A percentile compares a stretch with the other conserved stretches of the same genome.
Evolutionary conservation across 2,113 vertebrate species (phyloP).

Genomic region (Aptenodytes forsteri): DNA sequence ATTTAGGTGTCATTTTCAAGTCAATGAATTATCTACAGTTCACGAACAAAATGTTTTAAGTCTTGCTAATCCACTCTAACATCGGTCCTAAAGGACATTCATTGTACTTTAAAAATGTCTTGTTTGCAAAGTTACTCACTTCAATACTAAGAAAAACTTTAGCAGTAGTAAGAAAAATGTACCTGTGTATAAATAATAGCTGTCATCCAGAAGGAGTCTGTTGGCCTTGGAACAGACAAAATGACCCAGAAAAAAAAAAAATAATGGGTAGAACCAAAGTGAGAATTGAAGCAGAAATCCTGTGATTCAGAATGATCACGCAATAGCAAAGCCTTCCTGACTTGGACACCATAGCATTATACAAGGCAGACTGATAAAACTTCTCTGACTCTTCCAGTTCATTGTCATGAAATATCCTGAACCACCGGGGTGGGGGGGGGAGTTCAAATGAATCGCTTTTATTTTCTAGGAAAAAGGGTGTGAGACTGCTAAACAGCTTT

Average conservation of each 20-base stretch:
- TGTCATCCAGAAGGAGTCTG: constrained; percentile 76
- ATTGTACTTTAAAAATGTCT: neutral
- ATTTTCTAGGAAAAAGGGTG: neutral
- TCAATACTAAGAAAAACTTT: constrained; percentile 2
- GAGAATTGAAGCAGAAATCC: constrained; percentile 73
- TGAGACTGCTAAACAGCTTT: neutral
- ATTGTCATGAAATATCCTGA: constrained; percentile 66
- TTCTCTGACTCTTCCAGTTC: constrained; percentile 72
- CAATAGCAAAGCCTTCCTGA: constrained; percentile 79
- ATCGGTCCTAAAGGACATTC: neutral
- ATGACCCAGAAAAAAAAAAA: constrained; percentile 79
- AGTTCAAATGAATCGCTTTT: neutral
- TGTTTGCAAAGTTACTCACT: neutral
- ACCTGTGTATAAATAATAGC: neutral
- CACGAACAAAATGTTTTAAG: neutral
- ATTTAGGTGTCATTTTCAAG: constrained; percentile 17
- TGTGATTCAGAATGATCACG: constrained; percentile 76
- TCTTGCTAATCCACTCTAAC: neutral
- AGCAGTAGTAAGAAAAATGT: neutral
- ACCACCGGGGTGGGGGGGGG: fast-evolving
- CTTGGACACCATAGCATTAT: constrained; percentile 66
- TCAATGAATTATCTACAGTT: neutral
- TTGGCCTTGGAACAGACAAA: constrained; percentile 79
- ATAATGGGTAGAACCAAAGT: constrained; percentile 73
- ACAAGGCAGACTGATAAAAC: constrained; percentile 62